Conservation (phyloP, 2,888 invertebrate species). For the Diabrotica balteata region DNA sequence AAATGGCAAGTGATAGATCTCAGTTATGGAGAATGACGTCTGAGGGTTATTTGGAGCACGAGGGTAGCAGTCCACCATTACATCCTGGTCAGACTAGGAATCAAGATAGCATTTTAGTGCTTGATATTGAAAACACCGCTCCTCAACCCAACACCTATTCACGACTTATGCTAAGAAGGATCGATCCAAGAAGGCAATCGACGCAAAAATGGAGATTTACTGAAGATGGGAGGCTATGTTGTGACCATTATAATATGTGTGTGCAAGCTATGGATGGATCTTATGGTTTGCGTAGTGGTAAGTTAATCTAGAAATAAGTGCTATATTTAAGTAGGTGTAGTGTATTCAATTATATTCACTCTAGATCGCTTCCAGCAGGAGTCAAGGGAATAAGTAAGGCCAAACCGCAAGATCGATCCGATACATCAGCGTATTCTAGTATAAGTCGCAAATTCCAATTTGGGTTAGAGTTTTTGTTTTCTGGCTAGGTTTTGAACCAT, state of each 20-base stretch:
- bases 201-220: constrained; percentile 95
- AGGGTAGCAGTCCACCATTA: constrained; percentile 80
- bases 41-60: constrained; percentile 89
- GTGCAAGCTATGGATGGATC: constrained; percentile 77
- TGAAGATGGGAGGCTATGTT: constrained; percentile 83
- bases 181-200: constrained; percentile 81
- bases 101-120: constrained; percentile 66
- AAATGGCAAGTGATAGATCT: constrained; percentile 74
- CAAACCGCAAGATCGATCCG: no score
- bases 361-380: no score
- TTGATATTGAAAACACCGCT: constrained; percentile 82
- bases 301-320: constrained; percentile 19
- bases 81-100: constrained; percentile 53
- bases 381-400: no score
- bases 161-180: constrained; percentile 80
- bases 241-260: constrained; percentile 87
- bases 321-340: no score
- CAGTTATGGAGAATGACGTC: constrained; percentile 96
- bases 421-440: no score
- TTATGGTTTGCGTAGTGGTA: constrained; percentile 62
- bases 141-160: constrained; percentile 82
- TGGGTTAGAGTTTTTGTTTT: no score
- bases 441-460: no score
- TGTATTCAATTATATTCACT: no score
- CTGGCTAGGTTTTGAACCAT: no score